phyloP scores from a whole-genome alignment of 2,113 vertebrate species.

The Fulica atra region DNA sequence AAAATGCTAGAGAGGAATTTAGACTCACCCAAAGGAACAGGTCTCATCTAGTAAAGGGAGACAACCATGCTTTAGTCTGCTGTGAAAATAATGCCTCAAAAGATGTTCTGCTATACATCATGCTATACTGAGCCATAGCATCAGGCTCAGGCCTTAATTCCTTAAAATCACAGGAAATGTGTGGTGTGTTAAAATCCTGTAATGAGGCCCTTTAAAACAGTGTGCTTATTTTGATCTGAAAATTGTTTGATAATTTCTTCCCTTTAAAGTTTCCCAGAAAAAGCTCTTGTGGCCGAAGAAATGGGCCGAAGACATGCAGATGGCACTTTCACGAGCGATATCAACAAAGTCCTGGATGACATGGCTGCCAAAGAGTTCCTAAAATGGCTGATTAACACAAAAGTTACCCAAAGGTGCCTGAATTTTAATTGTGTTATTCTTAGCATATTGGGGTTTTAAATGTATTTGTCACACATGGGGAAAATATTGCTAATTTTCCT shows the following conservation, averaged over 20 bases:
- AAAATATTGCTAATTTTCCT: background rate
- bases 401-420: slow-evolving; percentile 83
- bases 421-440: slow-evolving; percentile 13
- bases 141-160: background rate
- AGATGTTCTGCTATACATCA: rapidly evolving
- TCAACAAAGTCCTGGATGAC: slow-evolving; percentile 92
- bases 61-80: background rate
- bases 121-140: background rate
- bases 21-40: background rate
- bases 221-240: background rate
- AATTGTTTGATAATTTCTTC: slow-evolving; percentile 26
- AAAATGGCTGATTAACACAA: slow-evolving; percentile 93
- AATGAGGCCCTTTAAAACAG: background rate
- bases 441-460: background rate
- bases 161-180: background rate
- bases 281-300: slow-evolving; percentile 68
- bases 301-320: slow-evolving; percentile 89
- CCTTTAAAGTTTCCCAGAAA: slow-evolving; percentile 80
- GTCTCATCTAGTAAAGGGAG: background rate
- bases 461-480: slow-evolving; percentile 57
- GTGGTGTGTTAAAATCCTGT: background rate
- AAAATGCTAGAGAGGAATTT: background rate
- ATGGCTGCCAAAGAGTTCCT: slow-evolving; percentile 93
- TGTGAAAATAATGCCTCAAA: background rate
- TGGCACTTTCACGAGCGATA: slow-evolving; percentile 94